Percentiles rank a stretch among this genome's conserved stretches.
Evolutionary conservation across 2,797 vertebrate genomes (phyloP).

Genomic region (Tarsius wallacei): DNA sequence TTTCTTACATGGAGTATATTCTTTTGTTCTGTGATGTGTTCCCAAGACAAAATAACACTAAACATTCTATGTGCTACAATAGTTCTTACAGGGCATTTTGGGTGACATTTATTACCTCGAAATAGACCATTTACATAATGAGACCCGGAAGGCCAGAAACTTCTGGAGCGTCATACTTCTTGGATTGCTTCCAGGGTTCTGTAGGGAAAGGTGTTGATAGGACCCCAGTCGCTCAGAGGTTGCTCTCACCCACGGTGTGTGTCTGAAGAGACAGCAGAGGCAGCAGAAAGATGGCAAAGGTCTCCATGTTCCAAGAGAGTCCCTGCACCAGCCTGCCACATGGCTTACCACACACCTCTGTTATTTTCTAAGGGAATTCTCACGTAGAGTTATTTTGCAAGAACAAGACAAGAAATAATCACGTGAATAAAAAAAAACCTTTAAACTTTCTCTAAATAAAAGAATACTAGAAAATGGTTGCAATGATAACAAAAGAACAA

Average conservation of each 20-base stretch:
- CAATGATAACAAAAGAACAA: not conserved
- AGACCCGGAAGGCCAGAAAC: not conserved
- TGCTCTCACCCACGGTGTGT: not conserved
- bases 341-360: not conserved
- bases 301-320: fast-evolving
- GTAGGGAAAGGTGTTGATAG: not conserved
- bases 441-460: not conserved
- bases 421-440: not conserved
- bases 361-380: not conserved
- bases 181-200: not conserved
- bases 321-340: not conserved
- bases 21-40: not conserved
- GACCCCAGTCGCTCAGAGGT: not conserved
- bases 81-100: not conserved
- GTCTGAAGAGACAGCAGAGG: not conserved
- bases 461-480: not conserved
- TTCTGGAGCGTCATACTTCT: not conserved
- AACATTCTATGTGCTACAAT: not conserved
- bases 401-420: not conserved
- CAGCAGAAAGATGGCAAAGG: not conserved
- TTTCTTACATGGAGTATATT: not conserved
- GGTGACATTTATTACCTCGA: not conserved
- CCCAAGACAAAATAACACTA: not conserved
- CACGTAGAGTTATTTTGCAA: not conserved
- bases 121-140: not conserved